Evolutionary conservation across 2,113 vertebrate species (phyloP), one percentile per base, ranked within the genome.

Genomic region (Hippocampus guttulatus): DNA sequence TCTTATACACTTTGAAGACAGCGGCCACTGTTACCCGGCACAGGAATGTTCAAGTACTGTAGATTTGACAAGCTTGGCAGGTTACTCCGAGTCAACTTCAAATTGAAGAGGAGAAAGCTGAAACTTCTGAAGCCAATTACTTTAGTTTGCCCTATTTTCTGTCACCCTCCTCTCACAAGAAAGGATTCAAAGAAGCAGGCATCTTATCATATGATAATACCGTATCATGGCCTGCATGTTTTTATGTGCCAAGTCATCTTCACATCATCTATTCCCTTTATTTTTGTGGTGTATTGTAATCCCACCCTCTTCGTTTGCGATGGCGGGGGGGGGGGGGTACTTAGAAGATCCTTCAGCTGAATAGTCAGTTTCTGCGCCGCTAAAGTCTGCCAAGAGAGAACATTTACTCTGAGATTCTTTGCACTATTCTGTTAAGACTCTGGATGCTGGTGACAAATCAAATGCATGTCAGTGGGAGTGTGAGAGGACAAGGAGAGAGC

Each of bases 391-490:
- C 87, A 88, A 88, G 70, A 38, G 81, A 83, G 90, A 85, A 87
- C 87, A 82, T 90, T 91, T 90, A 90, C 90, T 88, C 82, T 69
- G 77, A 86, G 82, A 83, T 80, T 84, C 83, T 87, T 88, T 64
- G 80, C 87, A 84, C 81, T 84, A 84, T 89, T 88, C 88, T 84
- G 82, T 84, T 88, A 81, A 88, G 88, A 88, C 90, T 78, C 84
- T 80, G 88, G 84, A 88, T 88, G 87, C 87, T 79, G 74, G 83
- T 91, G 90, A 91, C 88, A 90, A 92, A 92, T 89, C 79, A 86
- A 78, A 87, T 78, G 86, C 82, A 73, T 82, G 83, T 85, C 83
- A 88, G 84, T 84, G 85, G 85, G 85, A 86, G 85, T 85, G 88
- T 80, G 85, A 86, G 83, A 86, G 70, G 81, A 78, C 75, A 79